These are phyloP conservation scores for Scomber scombrus DNA, from an alignment of 2,113 vertebrate species.

Conservation along the genomic window DNA sequence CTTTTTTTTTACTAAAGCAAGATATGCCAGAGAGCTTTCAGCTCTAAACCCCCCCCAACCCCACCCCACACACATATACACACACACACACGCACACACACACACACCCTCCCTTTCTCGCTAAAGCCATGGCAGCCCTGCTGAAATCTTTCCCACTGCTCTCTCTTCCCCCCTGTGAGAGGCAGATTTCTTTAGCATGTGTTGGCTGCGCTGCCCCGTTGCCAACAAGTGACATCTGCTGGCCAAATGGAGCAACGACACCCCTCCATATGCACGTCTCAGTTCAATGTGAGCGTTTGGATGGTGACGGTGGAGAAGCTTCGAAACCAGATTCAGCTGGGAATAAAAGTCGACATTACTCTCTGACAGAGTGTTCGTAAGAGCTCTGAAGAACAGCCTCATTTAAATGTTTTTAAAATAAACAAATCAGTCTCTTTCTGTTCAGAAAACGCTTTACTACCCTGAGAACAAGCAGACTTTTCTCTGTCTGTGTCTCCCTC, in stretches of 20 bases:
- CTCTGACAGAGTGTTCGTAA: background rate
- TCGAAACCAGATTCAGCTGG: background rate
- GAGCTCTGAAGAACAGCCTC: constrained; percentile 1
- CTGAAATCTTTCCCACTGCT: constrained; percentile 59
- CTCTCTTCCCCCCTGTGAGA: constrained; percentile 37
- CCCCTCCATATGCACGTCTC: constrained; percentile 40
- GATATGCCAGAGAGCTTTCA: constrained; percentile 18
- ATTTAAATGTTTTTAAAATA: background rate
- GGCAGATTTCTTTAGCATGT: constrained; percentile 74
- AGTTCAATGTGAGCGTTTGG: background rate
- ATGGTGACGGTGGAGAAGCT: background rate
- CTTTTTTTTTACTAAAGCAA: constrained; percentile 21
- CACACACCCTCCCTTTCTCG: background rate
- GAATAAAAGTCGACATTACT: background rate
- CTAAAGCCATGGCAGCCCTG: constrained; percentile 37
- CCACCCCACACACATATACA: too few species aligned
- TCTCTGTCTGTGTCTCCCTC: constrained; percentile 23
- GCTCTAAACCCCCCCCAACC: background rate
- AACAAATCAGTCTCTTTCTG: background rate
- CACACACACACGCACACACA: too few species aligned
- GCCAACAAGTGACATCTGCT: constrained; percentile 78
- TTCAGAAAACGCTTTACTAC: background rate
- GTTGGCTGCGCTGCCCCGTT: constrained; percentile 53
- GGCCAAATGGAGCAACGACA: constrained; percentile 66
- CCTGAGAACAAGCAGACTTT: constrained; percentile 35